A percentile compares a stretch with the other conserved stretches of the same genome.
phyloP scores from a whole-genome alignment of 2,888 invertebrate genomes.

The Psylliodes chrysocephalus region DNA sequence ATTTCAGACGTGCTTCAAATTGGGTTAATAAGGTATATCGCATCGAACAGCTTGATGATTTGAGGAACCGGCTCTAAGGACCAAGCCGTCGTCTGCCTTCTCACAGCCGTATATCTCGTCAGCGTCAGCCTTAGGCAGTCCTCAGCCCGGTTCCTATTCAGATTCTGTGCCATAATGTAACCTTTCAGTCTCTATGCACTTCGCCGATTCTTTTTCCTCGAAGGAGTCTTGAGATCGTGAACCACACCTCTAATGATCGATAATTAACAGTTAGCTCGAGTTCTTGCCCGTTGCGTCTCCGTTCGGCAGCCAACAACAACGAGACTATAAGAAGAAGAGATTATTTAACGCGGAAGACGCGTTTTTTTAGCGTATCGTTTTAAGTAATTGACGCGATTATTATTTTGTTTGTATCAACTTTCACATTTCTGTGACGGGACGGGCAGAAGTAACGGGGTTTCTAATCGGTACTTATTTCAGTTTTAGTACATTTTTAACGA shows the following conservation, averaged over 20 bases:
- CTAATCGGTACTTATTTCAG: too few species aligned
- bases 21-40: too few species aligned
- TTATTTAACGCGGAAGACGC: slow-evolving; percentile 7
- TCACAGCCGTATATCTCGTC: neutral
- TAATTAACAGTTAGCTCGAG: slow-evolving; percentile 9
- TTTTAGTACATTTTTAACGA: too few species aligned
- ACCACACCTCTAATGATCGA: slow-evolving; percentile 15
- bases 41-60: too few species aligned
- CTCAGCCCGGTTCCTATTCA: slow-evolving; percentile 8
- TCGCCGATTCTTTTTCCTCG: slow-evolving; percentile 10
- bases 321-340: neutral
- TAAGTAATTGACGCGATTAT: slow-evolving; percentile 8
- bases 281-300: neutral
- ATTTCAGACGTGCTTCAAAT: too few species aligned
- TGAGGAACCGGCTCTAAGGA: too few species aligned
- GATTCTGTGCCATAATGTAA: slow-evolving; percentile 15
- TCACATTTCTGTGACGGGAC: neutral
- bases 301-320: neutral
- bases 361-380: slow-evolving; percentile 7
- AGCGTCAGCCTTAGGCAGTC: neutral
- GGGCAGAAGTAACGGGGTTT: too few species aligned
- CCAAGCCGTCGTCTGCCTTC: too few species aligned
- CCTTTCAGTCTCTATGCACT: slow-evolving; percentile 3
- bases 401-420: slow-evolving; percentile 9
- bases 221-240: slow-evolving; percentile 2